A percentile compares a stretch with the other conserved stretches of the same genome.
Evolutionary conservation across 1,140 invertebrate genomes (phyloP).

Genomic region (Aphis gossypii): DNA sequence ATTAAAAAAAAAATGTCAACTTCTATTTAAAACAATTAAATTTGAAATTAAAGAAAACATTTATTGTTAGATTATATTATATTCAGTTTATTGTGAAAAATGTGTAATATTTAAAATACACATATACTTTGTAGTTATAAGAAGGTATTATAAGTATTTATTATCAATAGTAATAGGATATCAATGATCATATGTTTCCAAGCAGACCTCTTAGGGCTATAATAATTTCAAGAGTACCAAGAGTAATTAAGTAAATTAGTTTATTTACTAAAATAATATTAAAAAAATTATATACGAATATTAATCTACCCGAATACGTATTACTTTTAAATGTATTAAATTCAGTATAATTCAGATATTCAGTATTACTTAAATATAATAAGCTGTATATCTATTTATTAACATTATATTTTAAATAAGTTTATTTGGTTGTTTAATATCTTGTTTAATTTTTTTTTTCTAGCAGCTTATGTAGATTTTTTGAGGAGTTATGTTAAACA

Average conservation of each 20-base stretch:
- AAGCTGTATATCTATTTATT: background rate
- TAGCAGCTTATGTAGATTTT: slow-evolving; percentile 19
- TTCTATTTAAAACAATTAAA: no score
- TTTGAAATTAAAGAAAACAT: no score
- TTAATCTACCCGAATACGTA: background rate
- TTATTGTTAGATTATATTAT: no score
- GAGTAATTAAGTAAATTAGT: background rate
- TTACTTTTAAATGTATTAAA: background rate
- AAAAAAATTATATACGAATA: background rate
- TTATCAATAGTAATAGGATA: background rate
- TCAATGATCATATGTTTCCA: background rate
- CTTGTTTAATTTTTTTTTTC: slow-evolving; percentile 10
- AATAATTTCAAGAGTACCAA: background rate
- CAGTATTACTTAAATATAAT: background rate
- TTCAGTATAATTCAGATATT: background rate
- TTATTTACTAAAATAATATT: background rate
- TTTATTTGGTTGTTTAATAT: background rate
- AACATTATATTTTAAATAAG: background rate
- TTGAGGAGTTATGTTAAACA: slow-evolving; percentile 55
- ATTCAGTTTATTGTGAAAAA: no score
- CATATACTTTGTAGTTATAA: background rate
- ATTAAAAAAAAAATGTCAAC: no score
- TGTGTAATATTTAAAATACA: background rate
- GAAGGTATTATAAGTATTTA: background rate
- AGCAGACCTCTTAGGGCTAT: background rate